Conservation (phyloP, 2,797 vertebrate genomes). For the Danionella dracula region DNA sequence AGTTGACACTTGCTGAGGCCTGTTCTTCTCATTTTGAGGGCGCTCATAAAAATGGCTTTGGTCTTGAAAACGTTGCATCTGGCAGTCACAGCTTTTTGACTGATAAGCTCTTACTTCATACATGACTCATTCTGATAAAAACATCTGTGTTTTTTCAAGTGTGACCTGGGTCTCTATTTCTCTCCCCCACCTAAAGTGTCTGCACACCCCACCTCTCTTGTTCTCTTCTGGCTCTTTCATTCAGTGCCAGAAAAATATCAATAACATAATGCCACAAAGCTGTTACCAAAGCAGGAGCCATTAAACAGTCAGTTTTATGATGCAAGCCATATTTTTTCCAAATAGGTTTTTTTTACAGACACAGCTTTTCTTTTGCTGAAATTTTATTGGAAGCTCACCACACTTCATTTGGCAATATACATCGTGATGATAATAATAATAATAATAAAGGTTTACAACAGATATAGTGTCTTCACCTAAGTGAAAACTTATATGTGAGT, state of each 20-base stretch:
- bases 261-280: conserved; percentile 57
- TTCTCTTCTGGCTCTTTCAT: conserved; percentile 40
- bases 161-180: conserved; percentile 58
- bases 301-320: conserved; percentile 58
- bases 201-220: neutral
- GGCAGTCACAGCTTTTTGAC: conserved; percentile 55
- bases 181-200: conserved; percentile 24
- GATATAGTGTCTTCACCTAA: too few relatives aligned
- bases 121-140: conserved; percentile 74
- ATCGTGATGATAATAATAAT: too few relatives aligned
- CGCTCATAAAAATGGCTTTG: conserved; percentile 57
- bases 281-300: conserved; percentile 55
- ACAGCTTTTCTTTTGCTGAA: too few relatives aligned
- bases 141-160: conserved; percentile 71
- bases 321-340: conserved; percentile 22
- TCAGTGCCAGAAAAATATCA: conserved; percentile 66
- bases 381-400: too few relatives aligned
- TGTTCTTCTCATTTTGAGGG: conserved; percentile 53
- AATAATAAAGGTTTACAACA: too few relatives aligned
- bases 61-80: conserved; percentile 62
- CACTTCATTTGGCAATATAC: too few relatives aligned
- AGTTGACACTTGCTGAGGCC: conserved; percentile 54
- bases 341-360: too few relatives aligned
- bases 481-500: too few relatives aligned
- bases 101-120: conserved; percentile 62